A percentile compares a stretch with the other conserved stretches of the same genome.
Evolutionary conservation across 2,888 invertebrate species (phyloP).

Genomic region (Orchesellides sinensis): DNA sequence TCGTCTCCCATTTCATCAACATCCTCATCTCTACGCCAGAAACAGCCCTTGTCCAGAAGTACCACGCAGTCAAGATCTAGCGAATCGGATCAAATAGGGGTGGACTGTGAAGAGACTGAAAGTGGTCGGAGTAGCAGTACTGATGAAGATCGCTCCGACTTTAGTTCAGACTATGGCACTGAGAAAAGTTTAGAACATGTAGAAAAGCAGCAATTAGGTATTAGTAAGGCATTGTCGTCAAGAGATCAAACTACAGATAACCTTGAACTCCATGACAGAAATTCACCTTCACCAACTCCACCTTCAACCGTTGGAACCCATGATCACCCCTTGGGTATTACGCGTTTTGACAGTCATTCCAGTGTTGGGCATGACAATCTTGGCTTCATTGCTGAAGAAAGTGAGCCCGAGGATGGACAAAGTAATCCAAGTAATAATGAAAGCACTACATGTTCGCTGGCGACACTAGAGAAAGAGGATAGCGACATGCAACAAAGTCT

Average conservation of each 20-base stretch:
- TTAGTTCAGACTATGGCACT: conserved; percentile 39
- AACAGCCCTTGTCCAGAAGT: conserved; percentile 25
- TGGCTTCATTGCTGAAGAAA: conserved; percentile 62
- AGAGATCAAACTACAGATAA: too few relatives aligned
- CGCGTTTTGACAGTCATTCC: conserved; percentile 23
- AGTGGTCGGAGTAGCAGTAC: conserved; percentile 21
- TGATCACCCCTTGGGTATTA: neutral
- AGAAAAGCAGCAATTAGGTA: too few relatives aligned
- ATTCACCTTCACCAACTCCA: neutral
- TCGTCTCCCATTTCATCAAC: neutral
- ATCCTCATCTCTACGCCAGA: neutral
- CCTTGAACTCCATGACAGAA: neutral
- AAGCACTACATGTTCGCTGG: neutral
- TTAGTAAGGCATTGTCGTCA: too few relatives aligned
- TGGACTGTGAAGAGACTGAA: conserved; percentile 36
- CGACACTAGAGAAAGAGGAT: neutral
- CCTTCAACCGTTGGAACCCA: neutral
- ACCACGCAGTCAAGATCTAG: conserved; percentile 30
- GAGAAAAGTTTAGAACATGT: conserved; percentile 21
- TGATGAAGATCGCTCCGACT: conserved; percentile 35
- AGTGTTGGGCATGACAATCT: conserved; percentile 50
- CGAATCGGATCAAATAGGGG: conserved; percentile 45
- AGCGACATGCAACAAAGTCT: neutral
- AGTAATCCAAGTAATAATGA: neutral
- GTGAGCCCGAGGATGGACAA: conserved; percentile 25